Percentiles rank a stretch among this genome's conserved stretches.
These are phyloP conservation scores for Pipistrellus nathusii DNA, from an alignment of 2,797 vertebrate species.

Conservation along the genomic window DNA sequence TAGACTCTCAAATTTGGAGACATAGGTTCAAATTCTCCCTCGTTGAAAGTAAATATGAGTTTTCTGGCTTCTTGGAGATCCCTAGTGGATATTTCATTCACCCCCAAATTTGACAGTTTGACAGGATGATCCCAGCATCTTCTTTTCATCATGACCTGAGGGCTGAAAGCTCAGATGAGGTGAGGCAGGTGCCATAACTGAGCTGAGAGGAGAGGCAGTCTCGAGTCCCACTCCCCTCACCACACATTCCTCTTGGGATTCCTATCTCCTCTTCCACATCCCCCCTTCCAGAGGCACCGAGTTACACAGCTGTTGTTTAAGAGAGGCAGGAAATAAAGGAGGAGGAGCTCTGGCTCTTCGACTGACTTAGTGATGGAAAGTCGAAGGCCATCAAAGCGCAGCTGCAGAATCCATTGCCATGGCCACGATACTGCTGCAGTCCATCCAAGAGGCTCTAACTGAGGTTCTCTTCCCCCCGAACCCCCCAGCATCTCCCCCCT, in stretches of 20 bases:
- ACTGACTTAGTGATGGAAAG: slow-evolving; percentile 56
- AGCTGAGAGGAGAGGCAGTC: not conserved
- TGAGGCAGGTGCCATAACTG: slow-evolving; percentile 51
- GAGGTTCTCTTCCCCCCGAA: not conserved
- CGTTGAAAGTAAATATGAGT: slow-evolving; percentile 73
- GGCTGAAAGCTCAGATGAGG: slow-evolving; percentile 42
- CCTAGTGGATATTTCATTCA: slow-evolving; percentile 70
- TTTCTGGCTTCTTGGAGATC: slow-evolving; percentile 71
- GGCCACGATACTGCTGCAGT: not conserved
- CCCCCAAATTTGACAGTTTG: slow-evolving; percentile 67
- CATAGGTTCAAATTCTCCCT: slow-evolving; percentile 70
- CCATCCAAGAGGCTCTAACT: not conserved
- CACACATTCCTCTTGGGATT: slow-evolving; percentile 41
- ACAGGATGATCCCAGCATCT: slow-evolving; percentile 67
- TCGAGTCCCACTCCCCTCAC: not conserved
- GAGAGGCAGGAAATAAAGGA: slow-evolving; percentile 48
- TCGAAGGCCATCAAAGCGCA: slow-evolving; percentile 30
- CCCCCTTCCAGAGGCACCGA: slow-evolving; percentile 18
- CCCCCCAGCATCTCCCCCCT: not conserved
- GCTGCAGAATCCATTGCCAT: not conserved
- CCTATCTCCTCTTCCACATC: not conserved
- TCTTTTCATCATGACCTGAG: slow-evolving; percentile 51
- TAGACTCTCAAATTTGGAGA: slow-evolving; percentile 64
- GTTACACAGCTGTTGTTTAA: slow-evolving; percentile 55
- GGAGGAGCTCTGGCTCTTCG: slow-evolving; percentile 7